phyloP scores from a whole-genome alignment of 2,797 vertebrate species.

The Tamandua tetradactyla region DNA sequence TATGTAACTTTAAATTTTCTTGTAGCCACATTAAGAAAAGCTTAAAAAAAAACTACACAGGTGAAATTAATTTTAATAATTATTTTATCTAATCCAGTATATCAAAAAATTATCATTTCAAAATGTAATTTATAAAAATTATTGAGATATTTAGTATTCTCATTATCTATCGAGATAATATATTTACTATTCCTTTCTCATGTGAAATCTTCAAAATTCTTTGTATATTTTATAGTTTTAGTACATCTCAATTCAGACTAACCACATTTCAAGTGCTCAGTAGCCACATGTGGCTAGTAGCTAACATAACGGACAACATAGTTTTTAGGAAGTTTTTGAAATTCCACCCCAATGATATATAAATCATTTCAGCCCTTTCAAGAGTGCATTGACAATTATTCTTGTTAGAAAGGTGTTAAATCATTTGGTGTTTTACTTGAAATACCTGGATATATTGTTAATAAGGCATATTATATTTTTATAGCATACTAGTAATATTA shows the following conservation, averaged over 20 bases:
- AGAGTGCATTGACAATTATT: not conserved
- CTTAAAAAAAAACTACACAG: not conserved
- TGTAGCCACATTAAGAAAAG: not conserved
- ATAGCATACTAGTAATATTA: not conserved
- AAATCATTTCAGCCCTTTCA: slow-evolving; percentile 3
- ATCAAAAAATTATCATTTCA: not conserved
- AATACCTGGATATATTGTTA: not conserved
- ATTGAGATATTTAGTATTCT: not conserved
- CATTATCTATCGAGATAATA: not conserved
- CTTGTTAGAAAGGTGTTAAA: not conserved
- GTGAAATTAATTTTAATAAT: too few relatives aligned
- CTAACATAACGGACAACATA: not conserved
- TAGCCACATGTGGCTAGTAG: not conserved
- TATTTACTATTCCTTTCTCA: not conserved
- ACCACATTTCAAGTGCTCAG: not conserved
- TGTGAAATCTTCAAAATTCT: not conserved
- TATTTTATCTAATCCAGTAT: not conserved
- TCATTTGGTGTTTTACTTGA: not conserved
- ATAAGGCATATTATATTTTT: not conserved
- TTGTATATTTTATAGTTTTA: not conserved
- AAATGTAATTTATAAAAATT: not conserved
- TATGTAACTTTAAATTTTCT: not conserved
- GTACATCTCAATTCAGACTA: not conserved
- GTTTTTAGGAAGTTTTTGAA: not conserved
- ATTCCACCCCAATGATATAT: not conserved